phyloP scores from a whole-genome alignment of 2,113 vertebrate species.

The Hippoglossus stenolepis region DNA sequence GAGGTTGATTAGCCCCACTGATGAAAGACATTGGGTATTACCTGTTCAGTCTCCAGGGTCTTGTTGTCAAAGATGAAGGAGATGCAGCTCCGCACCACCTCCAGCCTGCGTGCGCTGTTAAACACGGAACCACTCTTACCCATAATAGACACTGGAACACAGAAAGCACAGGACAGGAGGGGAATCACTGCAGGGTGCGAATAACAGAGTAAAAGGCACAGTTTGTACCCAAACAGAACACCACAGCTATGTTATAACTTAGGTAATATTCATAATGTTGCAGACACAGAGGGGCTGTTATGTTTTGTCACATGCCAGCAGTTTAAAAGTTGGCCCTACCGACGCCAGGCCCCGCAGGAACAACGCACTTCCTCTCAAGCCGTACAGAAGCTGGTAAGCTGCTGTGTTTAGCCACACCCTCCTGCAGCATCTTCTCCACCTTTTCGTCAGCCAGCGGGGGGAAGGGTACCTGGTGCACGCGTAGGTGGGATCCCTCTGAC shows the following conservation, averaged over 20 bases:
- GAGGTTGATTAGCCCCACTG: slow-evolving; percentile 41
- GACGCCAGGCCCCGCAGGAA: slow-evolving; percentile 94
- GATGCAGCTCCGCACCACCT: slow-evolving; percentile 97
- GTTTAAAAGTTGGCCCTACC: slow-evolving; percentile 83
- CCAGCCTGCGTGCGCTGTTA: slow-evolving; percentile 96
- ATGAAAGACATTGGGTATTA: slow-evolving; percentile 75
- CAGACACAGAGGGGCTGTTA: neutral
- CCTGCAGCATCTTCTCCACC: slow-evolving; percentile 89
- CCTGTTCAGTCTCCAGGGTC: slow-evolving; percentile 97
- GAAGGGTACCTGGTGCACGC: slow-evolving; percentile 95
- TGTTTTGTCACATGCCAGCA: neutral
- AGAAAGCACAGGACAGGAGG: slow-evolving; percentile 39
- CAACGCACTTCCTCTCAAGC: slow-evolving; percentile 92
- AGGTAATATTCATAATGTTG: neutral
- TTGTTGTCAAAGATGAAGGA: slow-evolving; percentile 97
- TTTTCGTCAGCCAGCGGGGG: slow-evolving; percentile 87
- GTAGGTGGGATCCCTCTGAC: slow-evolving; percentile 96
- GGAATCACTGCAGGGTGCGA: neutral
- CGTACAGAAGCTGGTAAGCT: slow-evolving; percentile 75
- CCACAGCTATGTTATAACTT: neutral
- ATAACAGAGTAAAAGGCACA: neutral
- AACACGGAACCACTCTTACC: slow-evolving; percentile 91
- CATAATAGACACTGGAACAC: slow-evolving; percentile 89
- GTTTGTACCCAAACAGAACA: neutral
- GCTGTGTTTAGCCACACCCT: slow-evolving; percentile 86